These are phyloP conservation scores for Enteromius viviparus DNA, from an alignment of 2,797 vertebrate genomes.

Conservation along the genomic window DNA sequence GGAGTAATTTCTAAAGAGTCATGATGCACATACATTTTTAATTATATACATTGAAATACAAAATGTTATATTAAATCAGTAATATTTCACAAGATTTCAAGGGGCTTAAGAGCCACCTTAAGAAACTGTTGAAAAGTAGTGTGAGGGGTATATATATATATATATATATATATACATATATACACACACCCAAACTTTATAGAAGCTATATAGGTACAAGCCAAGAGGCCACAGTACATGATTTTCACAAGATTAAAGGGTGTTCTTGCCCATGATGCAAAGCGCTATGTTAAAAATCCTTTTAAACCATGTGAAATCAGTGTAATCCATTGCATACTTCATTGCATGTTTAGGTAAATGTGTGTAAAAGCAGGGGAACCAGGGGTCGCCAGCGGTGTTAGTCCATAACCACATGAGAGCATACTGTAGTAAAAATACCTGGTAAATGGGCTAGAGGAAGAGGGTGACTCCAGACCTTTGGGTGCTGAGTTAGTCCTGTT, in stretches of 20 bases:
- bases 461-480: slow-evolving; percentile 75
- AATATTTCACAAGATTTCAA: no score
- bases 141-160: no score
- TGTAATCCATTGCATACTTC: background rate
- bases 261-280: background rate
- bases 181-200: no score
- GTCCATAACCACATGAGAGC: slow-evolving; percentile 54
- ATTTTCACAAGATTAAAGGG: background rate
- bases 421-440: slow-evolving; percentile 72
- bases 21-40: background rate
- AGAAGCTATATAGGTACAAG: background rate
- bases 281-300: background rate
- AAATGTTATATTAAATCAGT: no score
- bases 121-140: no score
- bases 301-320: background rate
- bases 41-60: no score
- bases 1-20: background rate
- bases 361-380: slow-evolving; percentile 15
- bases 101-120: no score
- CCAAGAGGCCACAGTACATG: background rate
- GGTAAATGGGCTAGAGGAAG: slow-evolving; percentile 70
- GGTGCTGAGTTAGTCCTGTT: slow-evolving; percentile 82
- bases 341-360: background rate
- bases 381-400: slow-evolving; percentile 12
- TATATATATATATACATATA: no score